phyloP scores from a whole-genome alignment of 2,888 invertebrate genomes.

The Microchrysa polita region DNA sequence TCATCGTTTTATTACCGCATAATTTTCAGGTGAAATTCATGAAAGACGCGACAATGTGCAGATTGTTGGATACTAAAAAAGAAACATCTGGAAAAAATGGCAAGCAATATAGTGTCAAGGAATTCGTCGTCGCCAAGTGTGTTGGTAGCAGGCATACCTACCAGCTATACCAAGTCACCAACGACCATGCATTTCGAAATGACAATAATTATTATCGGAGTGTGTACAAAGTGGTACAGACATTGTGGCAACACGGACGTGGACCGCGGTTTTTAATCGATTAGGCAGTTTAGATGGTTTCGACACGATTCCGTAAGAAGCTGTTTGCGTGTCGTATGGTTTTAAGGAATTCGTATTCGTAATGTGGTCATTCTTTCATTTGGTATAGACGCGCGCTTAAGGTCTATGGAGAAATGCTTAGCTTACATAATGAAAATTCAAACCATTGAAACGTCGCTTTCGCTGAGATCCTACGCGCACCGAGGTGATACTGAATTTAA shows the following conservation, averaged over 20 bases:
- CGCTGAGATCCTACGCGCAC: too few relatives aligned
- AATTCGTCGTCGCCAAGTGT: too few relatives aligned
- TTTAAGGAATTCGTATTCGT: too few relatives aligned
- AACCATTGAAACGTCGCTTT: too few relatives aligned
- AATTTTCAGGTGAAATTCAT: slow-evolving; percentile 32
- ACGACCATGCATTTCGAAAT: slow-evolving; percentile 1
- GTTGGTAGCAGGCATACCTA: too few relatives aligned
- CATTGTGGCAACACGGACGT: not conserved
- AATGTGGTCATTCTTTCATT: too few relatives aligned
- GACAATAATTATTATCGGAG: slow-evolving; percentile 35
- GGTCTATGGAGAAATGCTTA: too few relatives aligned
- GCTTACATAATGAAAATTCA: too few relatives aligned
- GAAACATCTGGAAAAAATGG: not conserved
- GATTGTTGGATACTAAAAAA: not conserved
- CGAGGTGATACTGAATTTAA: too few relatives aligned
- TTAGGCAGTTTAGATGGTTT: slow-evolving; percentile 38
- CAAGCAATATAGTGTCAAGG: too few relatives aligned
- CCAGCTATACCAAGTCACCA: too few relatives aligned
- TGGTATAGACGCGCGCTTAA: too few relatives aligned
- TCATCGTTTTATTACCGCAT: slow-evolving; percentile 39
- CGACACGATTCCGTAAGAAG: not conserved
- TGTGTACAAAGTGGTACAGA: slow-evolving; percentile 31
- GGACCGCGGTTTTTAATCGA: slow-evolving; percentile 18
- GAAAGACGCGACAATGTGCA: not conserved
- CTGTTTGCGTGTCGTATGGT: slow-evolving; percentile 41